A percentile compares a stretch with the other conserved stretches of the same genome.
These are phyloP conservation scores for Trachemys scripta DNA, from an alignment of 2,113 vertebrate species.

Conservation along the genomic window DNA sequence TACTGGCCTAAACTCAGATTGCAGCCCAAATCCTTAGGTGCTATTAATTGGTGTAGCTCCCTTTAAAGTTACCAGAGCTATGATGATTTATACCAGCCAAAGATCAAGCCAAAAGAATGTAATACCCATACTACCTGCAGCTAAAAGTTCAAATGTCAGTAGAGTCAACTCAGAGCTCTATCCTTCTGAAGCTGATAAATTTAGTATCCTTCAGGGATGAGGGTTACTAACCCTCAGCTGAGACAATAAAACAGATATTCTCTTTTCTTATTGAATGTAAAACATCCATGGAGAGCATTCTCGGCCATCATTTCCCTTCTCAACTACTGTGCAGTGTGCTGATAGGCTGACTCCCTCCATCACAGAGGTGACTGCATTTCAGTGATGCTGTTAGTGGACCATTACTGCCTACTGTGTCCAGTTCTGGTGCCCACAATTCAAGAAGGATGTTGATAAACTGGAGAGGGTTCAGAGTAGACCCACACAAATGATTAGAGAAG, in stretches of 20 bases:
- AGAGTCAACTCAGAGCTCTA: neutral
- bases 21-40: neutral
- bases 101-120: neutral
- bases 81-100: neutral
- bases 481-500: neutral
- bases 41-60: rapidly evolving
- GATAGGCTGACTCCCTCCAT: neutral
- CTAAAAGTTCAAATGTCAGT: neutral
- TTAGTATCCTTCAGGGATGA: neutral
- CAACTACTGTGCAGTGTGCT: neutral
- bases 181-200: neutral
- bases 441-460: neutral
- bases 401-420: neutral
- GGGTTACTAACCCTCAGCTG: neutral
- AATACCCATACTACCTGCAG: neutral
- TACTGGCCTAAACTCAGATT: rapidly evolving
- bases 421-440: neutral
- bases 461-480: neutral
- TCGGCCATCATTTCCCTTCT: neutral
- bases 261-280: neutral
- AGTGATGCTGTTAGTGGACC: too few species aligned
- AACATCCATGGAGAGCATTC: neutral
- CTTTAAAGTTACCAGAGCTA: neutral
- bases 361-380: neutral
- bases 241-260: neutral